phyloP scores from a whole-genome alignment of 2,888 invertebrate species.

The Seira musarum region DNA sequence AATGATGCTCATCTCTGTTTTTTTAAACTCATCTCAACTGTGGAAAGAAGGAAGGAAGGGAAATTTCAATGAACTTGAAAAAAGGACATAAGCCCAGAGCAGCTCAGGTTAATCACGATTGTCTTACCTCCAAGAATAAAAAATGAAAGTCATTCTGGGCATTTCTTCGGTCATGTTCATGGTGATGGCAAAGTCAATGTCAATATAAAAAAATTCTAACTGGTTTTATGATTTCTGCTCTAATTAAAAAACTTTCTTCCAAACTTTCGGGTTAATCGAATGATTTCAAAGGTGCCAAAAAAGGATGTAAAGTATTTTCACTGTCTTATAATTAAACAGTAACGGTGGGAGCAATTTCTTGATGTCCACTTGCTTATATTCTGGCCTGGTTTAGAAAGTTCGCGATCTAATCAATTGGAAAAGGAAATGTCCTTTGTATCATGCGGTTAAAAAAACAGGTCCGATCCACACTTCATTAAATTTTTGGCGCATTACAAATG shows the following conservation, averaged over 20 bases:
- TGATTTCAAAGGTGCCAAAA: neutral
- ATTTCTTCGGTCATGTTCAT: constrained; percentile 16
- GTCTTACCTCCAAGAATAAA: neutral
- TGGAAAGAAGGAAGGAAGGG: neutral
- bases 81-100: neutral
- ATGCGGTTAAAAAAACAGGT: neutral
- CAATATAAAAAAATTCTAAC: neutral
- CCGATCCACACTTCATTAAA: neutral
- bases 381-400: neutral
- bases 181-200: constrained; percentile 5
- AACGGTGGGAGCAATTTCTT: neutral
- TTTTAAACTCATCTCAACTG: neutral
- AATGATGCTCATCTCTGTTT: too few species aligned
- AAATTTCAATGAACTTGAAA: constrained; percentile 13
- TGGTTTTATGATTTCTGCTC: neutral
- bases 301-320: neutral
- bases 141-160: neutral
- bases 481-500: constrained; percentile 4
- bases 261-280: neutral
- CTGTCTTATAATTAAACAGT: neutral
- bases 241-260: neutral
- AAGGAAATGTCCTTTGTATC: neutral
- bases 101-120: constrained; percentile 1
- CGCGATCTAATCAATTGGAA: neutral
- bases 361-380: too few species aligned